A percentile compares a stretch with the other conserved stretches of the same genome.
These are phyloP conservation scores for Stomorhina lunata DNA, from an alignment of 2,888 invertebrate genomes.

Conservation along the genomic window DNA sequence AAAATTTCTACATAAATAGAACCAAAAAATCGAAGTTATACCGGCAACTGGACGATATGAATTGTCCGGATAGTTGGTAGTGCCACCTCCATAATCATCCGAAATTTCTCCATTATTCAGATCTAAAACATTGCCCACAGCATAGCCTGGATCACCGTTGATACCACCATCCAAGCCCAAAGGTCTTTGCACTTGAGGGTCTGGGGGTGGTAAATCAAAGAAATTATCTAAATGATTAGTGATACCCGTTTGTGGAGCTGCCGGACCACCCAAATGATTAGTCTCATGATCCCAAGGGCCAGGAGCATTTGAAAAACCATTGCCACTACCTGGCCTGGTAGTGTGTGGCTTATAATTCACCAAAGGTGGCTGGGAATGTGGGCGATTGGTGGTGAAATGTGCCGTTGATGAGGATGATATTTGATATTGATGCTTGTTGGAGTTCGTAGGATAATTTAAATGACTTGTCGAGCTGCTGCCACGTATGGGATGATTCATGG, in stretches of 20 bases:
- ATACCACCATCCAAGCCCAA: conserved; percentile 24
- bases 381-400: conserved; percentile 74
- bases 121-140: conserved; percentile 77
- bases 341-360: conserved; percentile 49
- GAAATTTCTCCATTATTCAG: conserved; percentile 75
- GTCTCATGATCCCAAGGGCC: conserved; percentile 77
- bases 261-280: conserved; percentile 71
- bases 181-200: conserved; percentile 62
- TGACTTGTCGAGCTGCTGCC: conserved; percentile 50
- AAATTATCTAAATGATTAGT: conserved; percentile 79
- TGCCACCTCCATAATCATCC: conserved; percentile 73
- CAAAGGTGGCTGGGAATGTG: conserved; percentile 54
- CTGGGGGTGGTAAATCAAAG: conserved; percentile 71
- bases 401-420: conserved; percentile 65
- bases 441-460: conserved; percentile 59
- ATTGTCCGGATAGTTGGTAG: conserved; percentile 71
- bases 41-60: conserved; percentile 79
- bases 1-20: background rate
- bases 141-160: conserved; percentile 71
- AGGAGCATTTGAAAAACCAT: conserved; percentile 51
- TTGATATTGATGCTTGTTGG: conserved; percentile 69
- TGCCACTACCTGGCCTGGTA: conserved; percentile 65
- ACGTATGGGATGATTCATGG: conserved; percentile 27
- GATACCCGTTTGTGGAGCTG: conserved; percentile 70
- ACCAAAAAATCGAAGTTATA: too few relatives aligned